These are phyloP conservation scores for Sebastolobus altivelis DNA, from an alignment of 2,797 vertebrate genomes.

Conservation along the genomic window DNA sequence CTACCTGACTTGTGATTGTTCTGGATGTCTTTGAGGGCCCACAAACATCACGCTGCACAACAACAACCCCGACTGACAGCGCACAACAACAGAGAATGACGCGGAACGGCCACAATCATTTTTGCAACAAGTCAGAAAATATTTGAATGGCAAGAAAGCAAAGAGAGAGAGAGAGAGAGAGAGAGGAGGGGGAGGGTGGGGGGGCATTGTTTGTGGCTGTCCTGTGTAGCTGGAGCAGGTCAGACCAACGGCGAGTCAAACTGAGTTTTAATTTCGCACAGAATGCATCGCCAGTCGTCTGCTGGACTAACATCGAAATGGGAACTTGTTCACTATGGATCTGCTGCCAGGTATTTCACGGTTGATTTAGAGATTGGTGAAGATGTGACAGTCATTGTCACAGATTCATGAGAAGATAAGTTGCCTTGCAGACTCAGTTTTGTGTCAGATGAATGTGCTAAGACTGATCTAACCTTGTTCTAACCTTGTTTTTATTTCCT, in stretches of 20 bases:
- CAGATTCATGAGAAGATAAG: background rate
- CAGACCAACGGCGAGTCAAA: conserved; percentile 66
- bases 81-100: conserved; percentile 83
- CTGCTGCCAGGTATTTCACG: conserved; percentile 82
- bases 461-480: background rate
- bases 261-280: conserved; percentile 69
- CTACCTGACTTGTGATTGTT: conserved; percentile 82
- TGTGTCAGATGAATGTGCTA: background rate
- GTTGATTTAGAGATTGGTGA: background rate
- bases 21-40: conserved; percentile 85
- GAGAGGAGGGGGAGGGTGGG: conserved; percentile 51
- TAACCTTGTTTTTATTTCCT: no score
- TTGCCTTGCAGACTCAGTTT: background rate
- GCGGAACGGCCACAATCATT: conserved; percentile 82
- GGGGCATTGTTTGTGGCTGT: conserved; percentile 72
- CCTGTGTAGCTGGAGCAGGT: conserved; percentile 59
- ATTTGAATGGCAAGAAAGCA: conserved; percentile 85
- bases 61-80: conserved; percentile 65
- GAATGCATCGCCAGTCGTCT: conserved; percentile 77
- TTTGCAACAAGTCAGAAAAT: conserved; percentile 85
- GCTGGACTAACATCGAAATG: conserved; percentile 78
- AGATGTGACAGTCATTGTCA: background rate
- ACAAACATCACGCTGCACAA: conserved; percentile 74
- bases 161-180: conserved; percentile 67
- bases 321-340: conserved; percentile 82